Percentiles rank a stretch among this genome's conserved stretches.
Conservation (phyloP, 2,888 invertebrate species). For the Seladonia tumulorum region DNA sequence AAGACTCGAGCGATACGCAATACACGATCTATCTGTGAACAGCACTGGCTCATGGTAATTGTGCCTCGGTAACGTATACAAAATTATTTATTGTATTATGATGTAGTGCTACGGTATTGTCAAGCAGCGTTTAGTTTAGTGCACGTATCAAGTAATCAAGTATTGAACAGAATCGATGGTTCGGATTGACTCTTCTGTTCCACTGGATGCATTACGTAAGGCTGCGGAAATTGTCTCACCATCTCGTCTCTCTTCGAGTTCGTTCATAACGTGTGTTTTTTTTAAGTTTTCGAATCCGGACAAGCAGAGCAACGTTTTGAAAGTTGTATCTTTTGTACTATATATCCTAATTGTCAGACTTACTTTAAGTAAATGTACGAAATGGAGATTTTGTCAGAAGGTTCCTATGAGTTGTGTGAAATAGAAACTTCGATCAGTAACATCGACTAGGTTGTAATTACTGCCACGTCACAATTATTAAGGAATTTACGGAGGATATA, state of each 20-base stretch:
- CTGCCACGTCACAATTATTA: constrained; percentile 47
- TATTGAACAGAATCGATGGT: constrained; percentile 13
- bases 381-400: constrained; percentile 51
- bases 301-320: constrained; percentile 32
- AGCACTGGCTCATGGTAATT: constrained; percentile 11
- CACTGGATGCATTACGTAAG: constrained; percentile 19
- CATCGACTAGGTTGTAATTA: constrained; percentile 63
- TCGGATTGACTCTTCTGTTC: constrained; percentile 27
- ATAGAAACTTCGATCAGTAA: constrained; percentile 54
- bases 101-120: constrained; percentile 21
- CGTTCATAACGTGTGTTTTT: constrained; percentile 27
- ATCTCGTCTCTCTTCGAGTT: constrained; percentile 33
- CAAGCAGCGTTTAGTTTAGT: neutral
- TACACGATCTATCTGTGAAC: neutral
- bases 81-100: constrained; percentile 21
- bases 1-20: neutral
- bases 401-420: constrained; percentile 63
- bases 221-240: constrained; percentile 29
- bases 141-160: constrained; percentile 13
- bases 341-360: constrained; percentile 48
- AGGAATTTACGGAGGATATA: constrained; percentile 25
- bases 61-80: constrained; percentile 8
- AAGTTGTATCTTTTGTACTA: constrained; percentile 63
- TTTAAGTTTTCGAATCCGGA: constrained; percentile 25
- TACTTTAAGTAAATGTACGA: constrained; percentile 50